Base-by-base conservation (phyloP, 1,140 invertebrate genomes). In the Thalassaphorura encarpata region DNA sequence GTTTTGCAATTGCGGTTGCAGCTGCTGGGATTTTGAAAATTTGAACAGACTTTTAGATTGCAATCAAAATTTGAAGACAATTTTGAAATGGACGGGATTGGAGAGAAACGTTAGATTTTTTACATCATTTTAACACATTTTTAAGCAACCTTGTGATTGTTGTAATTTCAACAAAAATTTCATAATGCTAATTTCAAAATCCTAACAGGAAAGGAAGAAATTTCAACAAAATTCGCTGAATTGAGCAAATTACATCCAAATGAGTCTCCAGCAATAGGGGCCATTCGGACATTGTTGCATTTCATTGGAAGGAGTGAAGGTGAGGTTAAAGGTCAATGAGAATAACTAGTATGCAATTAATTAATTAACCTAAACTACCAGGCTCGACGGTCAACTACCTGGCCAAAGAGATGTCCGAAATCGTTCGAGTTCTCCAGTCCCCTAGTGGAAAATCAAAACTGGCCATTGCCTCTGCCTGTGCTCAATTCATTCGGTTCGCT, bases 381-480 rank as follows among this genome's bases (percentile, higher is more conserved):
- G 61, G 61, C 3, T 39, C 57, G 3, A 63, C 61, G 27, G 61
- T 63, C 8, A 60, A 57, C 48, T 41, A 56, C 11, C 31, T 60
- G 1, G 48, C 50, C 28, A 11, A 23, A 2, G 61, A 63, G 21
- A 24, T 63, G 23, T 50, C 43, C 4, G 39, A 52, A n/a, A 55
- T 47, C 15, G 49, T 50, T 24, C 33, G 45, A 24, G 31, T 52
- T 21, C 21, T 59, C 18, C 40, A 42, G 11, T 54, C 33, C 42
- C 43, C 56, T 0, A 27, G 46, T 19, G 58, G 50, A 33, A 64
- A 64, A 46, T 58, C 46, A 13, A 61, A 58, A 39, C 36, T 64
- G 8, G 62, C 58, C 2, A 55, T 64, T 23, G 24, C 39, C 2
- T 61, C 59, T 15, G 55, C 58, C 26, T 61, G 52, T 42, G 59